Conservation (phyloP, 2,797 vertebrate genomes). For the Gymnoscopelus braueri region DNA sequence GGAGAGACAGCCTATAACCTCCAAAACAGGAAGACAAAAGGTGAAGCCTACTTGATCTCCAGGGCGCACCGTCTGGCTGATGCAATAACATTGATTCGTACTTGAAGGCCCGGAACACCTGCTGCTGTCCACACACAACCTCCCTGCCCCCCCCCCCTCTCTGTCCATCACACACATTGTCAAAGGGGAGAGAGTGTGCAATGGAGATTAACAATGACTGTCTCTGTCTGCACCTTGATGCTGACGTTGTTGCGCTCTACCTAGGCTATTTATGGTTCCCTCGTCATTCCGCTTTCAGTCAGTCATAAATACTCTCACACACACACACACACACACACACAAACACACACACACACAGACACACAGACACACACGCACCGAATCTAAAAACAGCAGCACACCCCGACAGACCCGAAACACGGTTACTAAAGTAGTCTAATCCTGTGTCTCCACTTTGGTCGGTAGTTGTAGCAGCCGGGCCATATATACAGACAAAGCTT, state of each 20-base stretch:
- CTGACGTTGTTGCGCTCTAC: slow-evolving; percentile 58
- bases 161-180: slow-evolving; percentile 12
- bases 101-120: slow-evolving; percentile 30
- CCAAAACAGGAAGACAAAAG: no score
- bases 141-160: no score
- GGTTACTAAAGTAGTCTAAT: slow-evolving; percentile 24
- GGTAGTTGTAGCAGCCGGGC: no score
- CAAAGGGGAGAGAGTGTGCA: not conserved
- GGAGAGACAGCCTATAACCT: no score
- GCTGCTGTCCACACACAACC: slow-evolving; percentile 13
- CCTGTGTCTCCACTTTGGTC: not conserved
- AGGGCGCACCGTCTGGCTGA: no score
- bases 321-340: no score
- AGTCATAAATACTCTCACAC: slow-evolving; percentile 50
- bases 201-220: slow-evolving; percentile 25
- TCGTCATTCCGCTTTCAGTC: slow-evolving; percentile 74
- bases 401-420: slow-evolving; percentile 20
- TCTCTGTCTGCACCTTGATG: slow-evolving; percentile 50
- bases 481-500: no score
- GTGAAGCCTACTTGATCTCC: no score
- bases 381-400: slow-evolving; percentile 41
- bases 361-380: not conserved
- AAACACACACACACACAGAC: not conserved
- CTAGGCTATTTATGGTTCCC: slow-evolving; percentile 84
- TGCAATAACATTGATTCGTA: no score